Percentiles rank a stretch among this genome's conserved stretches.
phyloP scores from a whole-genome alignment of 2,113 vertebrate genomes.

The Psittacara wagleri region DNA sequence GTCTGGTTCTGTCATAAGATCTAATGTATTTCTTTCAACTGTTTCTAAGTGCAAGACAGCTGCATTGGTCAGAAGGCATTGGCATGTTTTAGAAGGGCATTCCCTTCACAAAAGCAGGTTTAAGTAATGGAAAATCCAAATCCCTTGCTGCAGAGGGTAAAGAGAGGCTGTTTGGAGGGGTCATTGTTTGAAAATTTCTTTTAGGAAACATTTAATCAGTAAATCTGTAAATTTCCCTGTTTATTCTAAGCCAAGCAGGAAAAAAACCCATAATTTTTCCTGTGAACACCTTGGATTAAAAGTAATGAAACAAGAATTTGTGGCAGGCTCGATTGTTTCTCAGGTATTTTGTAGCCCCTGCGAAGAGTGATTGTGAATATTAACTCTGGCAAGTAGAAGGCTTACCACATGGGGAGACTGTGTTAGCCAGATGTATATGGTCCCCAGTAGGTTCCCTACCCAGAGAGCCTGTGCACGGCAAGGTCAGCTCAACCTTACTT shows the following conservation, averaged over 20 bases:
- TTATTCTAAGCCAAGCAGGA: not conserved
- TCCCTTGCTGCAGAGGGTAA: not conserved
- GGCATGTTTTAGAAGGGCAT: not conserved
- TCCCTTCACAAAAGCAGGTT: not conserved
- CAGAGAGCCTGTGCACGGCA: not conserved
- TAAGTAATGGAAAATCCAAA: not conserved
- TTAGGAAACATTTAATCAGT: not conserved
- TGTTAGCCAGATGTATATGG: not conserved
- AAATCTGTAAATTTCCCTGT: not conserved
- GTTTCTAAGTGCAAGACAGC: not conserved
- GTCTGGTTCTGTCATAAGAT: not conserved
- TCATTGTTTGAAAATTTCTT: not conserved
- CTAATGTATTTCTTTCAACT: constrained; percentile 24
- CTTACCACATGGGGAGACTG: not conserved
- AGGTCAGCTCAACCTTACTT: constrained; percentile 69
- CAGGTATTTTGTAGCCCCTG: constrained; percentile 10
- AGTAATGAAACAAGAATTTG: constrained; percentile 28
- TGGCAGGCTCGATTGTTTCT: constrained; percentile 52
- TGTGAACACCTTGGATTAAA: constrained; percentile 25
- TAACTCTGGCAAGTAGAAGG: not conserved
- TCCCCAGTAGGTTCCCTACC: constrained; percentile 19
- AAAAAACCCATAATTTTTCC: not conserved
- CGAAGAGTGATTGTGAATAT: constrained; percentile 36
- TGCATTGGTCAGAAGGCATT: not conserved
- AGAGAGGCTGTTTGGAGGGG: not conserved